Evolutionary conservation across 2,113 vertebrate species (phyloP), one percentile per base, ranked within the genome.

Genomic region (Clarias gariepinus): DNA sequence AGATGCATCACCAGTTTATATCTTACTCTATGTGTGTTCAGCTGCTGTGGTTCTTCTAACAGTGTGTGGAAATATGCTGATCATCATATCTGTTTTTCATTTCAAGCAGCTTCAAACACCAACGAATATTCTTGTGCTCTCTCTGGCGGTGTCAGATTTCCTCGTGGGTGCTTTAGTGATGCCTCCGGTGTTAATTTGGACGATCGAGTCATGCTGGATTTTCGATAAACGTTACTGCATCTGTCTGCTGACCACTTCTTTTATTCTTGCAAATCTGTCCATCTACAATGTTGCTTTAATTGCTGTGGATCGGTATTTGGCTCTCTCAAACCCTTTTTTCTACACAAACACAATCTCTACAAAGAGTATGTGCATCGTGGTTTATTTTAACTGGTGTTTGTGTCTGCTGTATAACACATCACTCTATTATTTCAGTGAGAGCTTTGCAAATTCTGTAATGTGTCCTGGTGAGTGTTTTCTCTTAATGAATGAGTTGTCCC

Each of bases 11-110:
- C 60, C 63, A 66, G 81, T 53, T 16, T 15, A 2, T 73, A 81
- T 61, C 0, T 74, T 89, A 2, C 83, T 93, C 63, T 94, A 94
- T 60, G 52, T 90, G 0, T 85, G 90, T 3, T 78, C 94, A 86
- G 81, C 18, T 4, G 66, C 82, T 41, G 41, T 47, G 41, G 41
- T 47, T 47, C 41, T 47, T 47, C 41, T 47, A 47, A 47, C 41
- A 47, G 41, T 88, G 3, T 86, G 84, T 80, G 89, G 89, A 19
- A 89, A 89, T 64, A 19, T 89, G 25, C 81, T 88, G 0, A 71
- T 90, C n/a, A 86, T 88, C 12, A 73, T 81, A 61, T 84, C 87
- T 21, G 83, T 90, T 30, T 57, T 64, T 18, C 89, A 90, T 25
- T 90, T 89, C 83, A 90, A 84, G 53, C 82, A 89, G 53, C 88